These are phyloP conservation scores for Anoplopoma fimbria DNA, from an alignment of 2,113 vertebrate species.

Conservation along the genomic window DNA sequence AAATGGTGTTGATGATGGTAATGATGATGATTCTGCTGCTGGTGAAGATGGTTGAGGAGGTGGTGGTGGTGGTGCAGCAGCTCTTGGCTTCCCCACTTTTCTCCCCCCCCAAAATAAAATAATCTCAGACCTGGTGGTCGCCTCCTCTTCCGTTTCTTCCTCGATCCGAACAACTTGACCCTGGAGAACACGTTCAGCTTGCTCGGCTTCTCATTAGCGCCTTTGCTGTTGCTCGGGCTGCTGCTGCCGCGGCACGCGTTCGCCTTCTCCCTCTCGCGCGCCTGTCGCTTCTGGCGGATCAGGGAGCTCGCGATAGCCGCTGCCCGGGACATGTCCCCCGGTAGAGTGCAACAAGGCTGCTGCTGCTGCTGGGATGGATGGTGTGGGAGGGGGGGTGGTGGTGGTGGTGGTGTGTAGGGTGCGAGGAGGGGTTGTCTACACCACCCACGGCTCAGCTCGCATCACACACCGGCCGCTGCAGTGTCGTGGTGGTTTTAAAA, in stretches of 20 bases:
- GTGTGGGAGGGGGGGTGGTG: not conserved
- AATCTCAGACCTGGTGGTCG: constrained; percentile 94
- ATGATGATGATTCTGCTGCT: constrained; percentile 32
- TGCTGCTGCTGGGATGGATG: constrained; percentile 41
- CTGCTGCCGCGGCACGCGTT: constrained; percentile 94
- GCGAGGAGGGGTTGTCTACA: constrained; percentile 55
- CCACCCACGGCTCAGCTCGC: constrained; percentile 75
- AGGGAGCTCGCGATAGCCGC: constrained; percentile 99
- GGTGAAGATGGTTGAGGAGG: constrained; percentile 28
- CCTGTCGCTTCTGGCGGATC: constrained; percentile 97
- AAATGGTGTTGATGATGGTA: constrained; percentile 48
- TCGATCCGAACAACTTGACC: constrained; percentile 96
- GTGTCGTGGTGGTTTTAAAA: constrained; percentile 55
- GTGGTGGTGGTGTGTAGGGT: constrained; percentile 25
- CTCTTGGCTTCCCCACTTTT: not conserved
- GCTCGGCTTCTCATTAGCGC: constrained; percentile 92
- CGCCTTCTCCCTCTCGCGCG: constrained; percentile 96
- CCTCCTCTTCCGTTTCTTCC: constrained; percentile 93
- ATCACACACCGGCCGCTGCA: constrained; percentile 70
- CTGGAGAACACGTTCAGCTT: constrained; percentile 97
- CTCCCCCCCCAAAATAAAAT: not conserved
- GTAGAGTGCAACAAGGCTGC: constrained; percentile 61
- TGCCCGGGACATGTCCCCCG: constrained; percentile 89
- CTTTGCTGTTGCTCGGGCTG: constrained; percentile 96
- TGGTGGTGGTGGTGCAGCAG: constrained; percentile 17